Evolutionary conservation across 2,888 invertebrate species (phyloP).

Genomic region (Myopa tessellatipennis): DNA sequence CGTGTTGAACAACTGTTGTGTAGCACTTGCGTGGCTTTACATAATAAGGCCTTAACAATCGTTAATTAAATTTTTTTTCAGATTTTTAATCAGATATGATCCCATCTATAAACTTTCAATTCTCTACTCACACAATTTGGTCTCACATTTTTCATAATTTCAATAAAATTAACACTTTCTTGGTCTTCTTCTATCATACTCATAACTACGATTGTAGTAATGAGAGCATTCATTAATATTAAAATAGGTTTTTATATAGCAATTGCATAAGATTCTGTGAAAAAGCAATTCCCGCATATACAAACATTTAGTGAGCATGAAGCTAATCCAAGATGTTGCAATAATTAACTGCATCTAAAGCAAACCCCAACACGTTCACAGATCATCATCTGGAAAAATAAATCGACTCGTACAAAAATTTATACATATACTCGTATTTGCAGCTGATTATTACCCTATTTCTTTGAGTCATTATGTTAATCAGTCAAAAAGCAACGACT

Average conservation of each 20-base stretch:
- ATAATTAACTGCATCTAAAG: background rate
- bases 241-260: background rate
- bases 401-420: too few relatives aligned
- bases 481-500: slow-evolving; percentile 42
- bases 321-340: background rate
- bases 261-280: background rate
- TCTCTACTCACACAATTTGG: background rate
- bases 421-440: background rate
- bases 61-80: too few relatives aligned
- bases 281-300: background rate
- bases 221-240: background rate
- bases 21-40: too few relatives aligned
- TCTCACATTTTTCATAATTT: background rate
- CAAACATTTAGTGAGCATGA: background rate
- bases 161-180: background rate
- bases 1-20: too few relatives aligned
- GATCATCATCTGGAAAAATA: too few relatives aligned
- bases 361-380: too few relatives aligned
- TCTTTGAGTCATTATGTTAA: slow-evolving; percentile 50
- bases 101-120: background rate
- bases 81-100: background rate
- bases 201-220: background rate
- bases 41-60: too few relatives aligned
- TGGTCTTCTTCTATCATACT: too few relatives aligned
- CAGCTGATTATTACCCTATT: slow-evolving; percentile 31